Conservation (phyloP, 2,888 invertebrate species). For the Hypselothyrea guttata region DNA sequence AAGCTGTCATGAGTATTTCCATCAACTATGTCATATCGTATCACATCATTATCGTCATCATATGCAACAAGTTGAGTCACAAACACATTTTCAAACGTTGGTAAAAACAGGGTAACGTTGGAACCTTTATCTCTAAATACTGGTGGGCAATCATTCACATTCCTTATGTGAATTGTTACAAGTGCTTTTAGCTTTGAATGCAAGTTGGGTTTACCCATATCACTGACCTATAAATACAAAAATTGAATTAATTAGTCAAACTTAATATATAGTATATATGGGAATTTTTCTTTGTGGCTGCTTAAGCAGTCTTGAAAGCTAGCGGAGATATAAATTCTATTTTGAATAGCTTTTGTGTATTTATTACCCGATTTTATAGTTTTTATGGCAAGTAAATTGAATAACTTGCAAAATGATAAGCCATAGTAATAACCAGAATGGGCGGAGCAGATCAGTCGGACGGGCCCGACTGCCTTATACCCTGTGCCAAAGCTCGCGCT, state of each 20-base stretch:
- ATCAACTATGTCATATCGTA: conserved; percentile 91
- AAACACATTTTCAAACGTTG: conserved; percentile 90
- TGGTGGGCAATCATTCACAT: conserved; percentile 96
- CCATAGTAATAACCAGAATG: too few relatives aligned
- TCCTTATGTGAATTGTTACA: conserved; percentile 89
- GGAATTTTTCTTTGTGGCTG: neutral
- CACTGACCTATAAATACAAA: conserved; percentile 84
- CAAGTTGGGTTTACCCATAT: conserved; percentile 91
- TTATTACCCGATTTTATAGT: too few relatives aligned
- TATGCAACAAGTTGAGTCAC: conserved; percentile 87
- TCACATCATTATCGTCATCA: conserved; percentile 88
- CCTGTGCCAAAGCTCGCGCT: too few relatives aligned
- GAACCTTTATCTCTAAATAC: conserved; percentile 88
- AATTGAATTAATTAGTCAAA: neutral
- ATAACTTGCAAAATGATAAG: too few relatives aligned
- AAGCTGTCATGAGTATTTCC: conserved; percentile 91
- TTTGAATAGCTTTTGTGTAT: too few relatives aligned
- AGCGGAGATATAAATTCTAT: too few relatives aligned
- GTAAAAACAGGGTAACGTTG: conserved; percentile 89
- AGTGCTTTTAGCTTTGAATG: conserved; percentile 90
- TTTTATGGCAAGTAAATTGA: too few relatives aligned
- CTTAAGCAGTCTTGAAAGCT: too few relatives aligned
- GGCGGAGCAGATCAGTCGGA: too few relatives aligned
- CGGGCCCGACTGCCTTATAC: too few relatives aligned
- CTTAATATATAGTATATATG: too few relatives aligned